These are phyloP conservation scores for Achlya flavicornis DNA, from an alignment of 2,888 invertebrate genomes.

Conservation along the genomic window DNA sequence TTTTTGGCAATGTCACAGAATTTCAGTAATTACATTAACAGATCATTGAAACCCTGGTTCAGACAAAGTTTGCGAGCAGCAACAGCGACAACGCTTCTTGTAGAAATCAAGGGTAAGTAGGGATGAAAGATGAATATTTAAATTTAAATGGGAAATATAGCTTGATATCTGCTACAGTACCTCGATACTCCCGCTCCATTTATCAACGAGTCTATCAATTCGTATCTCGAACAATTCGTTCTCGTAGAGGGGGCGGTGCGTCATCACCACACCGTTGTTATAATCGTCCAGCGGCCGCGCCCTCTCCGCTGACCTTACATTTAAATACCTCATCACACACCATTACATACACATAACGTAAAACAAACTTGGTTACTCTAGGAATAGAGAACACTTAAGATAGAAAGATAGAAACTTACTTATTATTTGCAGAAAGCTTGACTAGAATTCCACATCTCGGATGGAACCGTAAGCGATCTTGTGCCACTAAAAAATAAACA, in stretches of 20 bases:
- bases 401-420: slow-evolving; percentile 58
- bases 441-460: slow-evolving; percentile 94
- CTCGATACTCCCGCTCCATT: slow-evolving; percentile 97
- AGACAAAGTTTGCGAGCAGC: too few species aligned
- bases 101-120: not conserved
- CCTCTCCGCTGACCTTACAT: slow-evolving; percentile 90
- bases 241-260: slow-evolving; percentile 92
- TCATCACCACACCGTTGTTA: slow-evolving; percentile 98
- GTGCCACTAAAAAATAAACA: slow-evolving; percentile 51
- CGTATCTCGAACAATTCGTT: slow-evolving; percentile 97
- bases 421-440: slow-evolving; percentile 90
- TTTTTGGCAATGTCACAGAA: too few species aligned
- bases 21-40: too few species aligned
- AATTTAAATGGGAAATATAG: not conserved
- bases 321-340: not conserved
- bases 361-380: not conserved
- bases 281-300: slow-evolving; percentile 95
- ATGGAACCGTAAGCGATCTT: slow-evolving; percentile 92
- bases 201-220: slow-evolving; percentile 95
- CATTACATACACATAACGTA: not conserved
- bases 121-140: too few species aligned
- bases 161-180: slow-evolving; percentile 47
- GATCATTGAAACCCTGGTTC: too few species aligned
- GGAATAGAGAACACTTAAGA: not conserved
- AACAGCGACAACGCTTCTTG: too few species aligned